Evolutionary conservation across 2,797 vertebrate genomes (phyloP).

Genomic region (Cyprinodon diabolis): DNA sequence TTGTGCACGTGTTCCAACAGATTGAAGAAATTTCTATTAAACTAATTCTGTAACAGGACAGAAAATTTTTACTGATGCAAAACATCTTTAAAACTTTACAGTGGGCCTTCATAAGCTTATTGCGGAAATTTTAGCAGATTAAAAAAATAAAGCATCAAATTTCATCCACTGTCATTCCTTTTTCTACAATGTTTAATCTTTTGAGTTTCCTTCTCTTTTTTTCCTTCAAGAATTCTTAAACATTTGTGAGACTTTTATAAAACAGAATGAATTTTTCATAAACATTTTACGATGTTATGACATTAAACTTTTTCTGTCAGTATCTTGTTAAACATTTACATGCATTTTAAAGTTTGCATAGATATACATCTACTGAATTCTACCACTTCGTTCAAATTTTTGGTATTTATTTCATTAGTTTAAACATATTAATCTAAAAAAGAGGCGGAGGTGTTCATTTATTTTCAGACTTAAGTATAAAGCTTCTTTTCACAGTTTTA

Average conservation of each 20-base stretch:
- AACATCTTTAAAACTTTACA: background rate
- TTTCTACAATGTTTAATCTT: background rate
- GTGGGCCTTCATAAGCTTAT: background rate
- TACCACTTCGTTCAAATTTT: background rate
- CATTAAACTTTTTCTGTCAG: background rate
- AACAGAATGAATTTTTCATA: background rate
- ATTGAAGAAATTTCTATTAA: background rate
- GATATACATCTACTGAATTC: background rate
- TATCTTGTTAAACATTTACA: background rate
- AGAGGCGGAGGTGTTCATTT: background rate
- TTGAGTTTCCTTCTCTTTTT: background rate
- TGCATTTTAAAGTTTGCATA: background rate
- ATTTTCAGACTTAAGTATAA: background rate
- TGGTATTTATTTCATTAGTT: background rate
- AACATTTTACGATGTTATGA: too few species aligned
- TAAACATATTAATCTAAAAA: background rate
- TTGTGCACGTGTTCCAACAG: background rate
- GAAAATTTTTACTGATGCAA: background rate
- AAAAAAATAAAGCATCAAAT: background rate
- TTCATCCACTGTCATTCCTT: background rate
- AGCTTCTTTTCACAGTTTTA: constrained; percentile 3
- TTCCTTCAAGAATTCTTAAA: background rate
- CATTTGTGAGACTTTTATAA: background rate
- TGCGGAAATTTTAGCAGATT: background rate
- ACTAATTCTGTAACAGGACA: background rate